Evolutionary conservation across 1,140 invertebrate species (phyloP).

Genomic region (Colletes latitarsis): DNA sequence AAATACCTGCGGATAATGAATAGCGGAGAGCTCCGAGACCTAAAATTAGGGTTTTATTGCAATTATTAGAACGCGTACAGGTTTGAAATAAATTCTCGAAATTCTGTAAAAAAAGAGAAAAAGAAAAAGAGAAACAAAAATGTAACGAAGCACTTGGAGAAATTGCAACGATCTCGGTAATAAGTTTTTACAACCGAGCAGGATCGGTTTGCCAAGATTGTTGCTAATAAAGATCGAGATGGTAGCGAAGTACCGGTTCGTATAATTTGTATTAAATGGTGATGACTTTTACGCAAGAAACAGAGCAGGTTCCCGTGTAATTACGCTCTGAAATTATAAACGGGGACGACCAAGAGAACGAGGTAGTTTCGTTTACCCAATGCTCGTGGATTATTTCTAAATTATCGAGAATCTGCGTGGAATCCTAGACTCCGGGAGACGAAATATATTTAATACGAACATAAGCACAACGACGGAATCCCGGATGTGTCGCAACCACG

Average conservation of each 20-base stretch:
- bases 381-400: not conserved
- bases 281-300: slow-evolving; percentile 35
- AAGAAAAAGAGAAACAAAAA: too few species aligned
- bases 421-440: not conserved
- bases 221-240: not conserved
- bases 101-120: not conserved
- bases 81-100: not conserved
- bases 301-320: slow-evolving; percentile 36
- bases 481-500: not conserved
- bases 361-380: not conserved
- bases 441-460: not conserved
- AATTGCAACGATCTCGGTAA: not conserved
- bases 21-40: not conserved
- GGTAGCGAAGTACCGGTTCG: not conserved
- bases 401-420: not conserved
- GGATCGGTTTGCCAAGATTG: too few species aligned
- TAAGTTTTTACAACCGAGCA: not conserved
- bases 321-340: slow-evolving; percentile 16
- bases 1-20: too few species aligned
- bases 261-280: slow-evolving; percentile 23
- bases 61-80: too few species aligned
- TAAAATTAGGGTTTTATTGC: too few species aligned
- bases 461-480: not conserved
- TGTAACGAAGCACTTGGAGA: too few species aligned
- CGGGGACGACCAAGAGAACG: not conserved